Conservation (phyloP, 2,113 vertebrate genomes). For the Chrysemys picta region DNA sequence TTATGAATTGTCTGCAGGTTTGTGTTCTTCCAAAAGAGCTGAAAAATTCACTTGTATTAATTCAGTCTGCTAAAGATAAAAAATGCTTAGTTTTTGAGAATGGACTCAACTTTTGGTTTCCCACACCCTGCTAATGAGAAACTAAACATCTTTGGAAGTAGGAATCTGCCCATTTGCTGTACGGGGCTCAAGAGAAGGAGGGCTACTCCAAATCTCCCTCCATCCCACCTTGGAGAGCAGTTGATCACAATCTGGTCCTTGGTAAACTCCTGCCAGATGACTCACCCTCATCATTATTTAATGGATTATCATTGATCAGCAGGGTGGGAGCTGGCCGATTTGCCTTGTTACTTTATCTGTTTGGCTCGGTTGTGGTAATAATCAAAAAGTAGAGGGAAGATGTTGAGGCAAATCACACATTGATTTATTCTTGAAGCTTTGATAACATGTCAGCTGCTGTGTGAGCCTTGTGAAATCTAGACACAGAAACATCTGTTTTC, state of each 20-base stretch:
- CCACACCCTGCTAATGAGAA: background rate
- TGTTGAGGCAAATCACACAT: background rate
- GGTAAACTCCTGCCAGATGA: rapidly evolving
- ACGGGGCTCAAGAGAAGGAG: background rate
- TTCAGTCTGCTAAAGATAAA: background rate
- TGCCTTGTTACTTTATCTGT: background rate
- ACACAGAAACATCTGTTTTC: background rate
- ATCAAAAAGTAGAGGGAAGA: rapidly evolving
- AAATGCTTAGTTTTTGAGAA: rapidly evolving
- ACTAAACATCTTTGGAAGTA: background rate
- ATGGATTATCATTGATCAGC: background rate
- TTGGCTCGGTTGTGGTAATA: rapidly evolving
- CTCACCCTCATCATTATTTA: rapidly evolving
- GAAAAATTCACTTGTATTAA: background rate
- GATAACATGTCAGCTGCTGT: background rate
- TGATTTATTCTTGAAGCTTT: background rate
- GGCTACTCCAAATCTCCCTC: background rate
- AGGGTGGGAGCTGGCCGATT: rapidly evolving
- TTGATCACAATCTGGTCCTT: rapidly evolving
- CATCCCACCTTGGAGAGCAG: rapidly evolving
- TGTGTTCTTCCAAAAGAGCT: background rate
- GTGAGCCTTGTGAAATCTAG: background rate
- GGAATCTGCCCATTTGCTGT: background rate
- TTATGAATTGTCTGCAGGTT: background rate
- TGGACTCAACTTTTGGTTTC: rapidly evolving